These are phyloP conservation scores for Ischnus inquisitorius DNA, from an alignment of 2,888 invertebrate genomes.

Conservation along the genomic window DNA sequence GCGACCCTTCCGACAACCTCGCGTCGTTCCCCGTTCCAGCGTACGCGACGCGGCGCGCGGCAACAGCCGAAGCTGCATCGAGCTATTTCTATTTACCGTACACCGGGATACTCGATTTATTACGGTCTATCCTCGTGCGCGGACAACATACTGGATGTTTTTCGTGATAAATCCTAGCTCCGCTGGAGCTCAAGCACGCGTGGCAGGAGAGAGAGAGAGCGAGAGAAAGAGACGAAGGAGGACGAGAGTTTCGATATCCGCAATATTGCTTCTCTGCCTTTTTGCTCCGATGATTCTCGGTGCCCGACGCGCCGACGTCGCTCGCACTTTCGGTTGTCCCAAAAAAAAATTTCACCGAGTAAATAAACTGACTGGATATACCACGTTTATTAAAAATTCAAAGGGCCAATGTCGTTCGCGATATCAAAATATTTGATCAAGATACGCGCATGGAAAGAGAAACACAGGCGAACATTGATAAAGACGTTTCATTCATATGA, in stretches of 20 bases:
- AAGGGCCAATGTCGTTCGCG: constrained; percentile 29
- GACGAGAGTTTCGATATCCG: constrained; percentile 52
- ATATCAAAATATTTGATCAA: constrained; percentile 10
- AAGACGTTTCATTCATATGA: neutral
- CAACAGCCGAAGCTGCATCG: constrained; percentile 47
- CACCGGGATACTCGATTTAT: constrained; percentile 68
- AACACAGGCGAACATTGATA: neutral
- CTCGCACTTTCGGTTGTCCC: neutral
- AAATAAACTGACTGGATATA: constrained; percentile 25
- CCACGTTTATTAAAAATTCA: constrained; percentile 13
- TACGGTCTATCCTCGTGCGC: constrained; percentile 58
- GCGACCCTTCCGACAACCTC: constrained; percentile 42
- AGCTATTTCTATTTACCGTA: constrained; percentile 68
- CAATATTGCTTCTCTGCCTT: constrained; percentile 59
- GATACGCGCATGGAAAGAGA: neutral
- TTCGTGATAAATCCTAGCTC: constrained; percentile 65
- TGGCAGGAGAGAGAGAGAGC: neutral
- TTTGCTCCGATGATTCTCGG: constrained; percentile 40
- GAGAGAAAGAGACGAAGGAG: too few species aligned
- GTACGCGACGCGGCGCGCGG: constrained; percentile 32
- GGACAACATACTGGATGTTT: constrained; percentile 65
- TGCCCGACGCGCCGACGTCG: constrained; percentile 1
- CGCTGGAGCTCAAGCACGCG: constrained; percentile 54
- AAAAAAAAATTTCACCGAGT: constrained; percentile 6
- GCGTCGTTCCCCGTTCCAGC: constrained; percentile 25